These are phyloP conservation scores for Esox niger DNA, from an alignment of 2,113 vertebrate genomes.

Conservation along the genomic window DNA sequence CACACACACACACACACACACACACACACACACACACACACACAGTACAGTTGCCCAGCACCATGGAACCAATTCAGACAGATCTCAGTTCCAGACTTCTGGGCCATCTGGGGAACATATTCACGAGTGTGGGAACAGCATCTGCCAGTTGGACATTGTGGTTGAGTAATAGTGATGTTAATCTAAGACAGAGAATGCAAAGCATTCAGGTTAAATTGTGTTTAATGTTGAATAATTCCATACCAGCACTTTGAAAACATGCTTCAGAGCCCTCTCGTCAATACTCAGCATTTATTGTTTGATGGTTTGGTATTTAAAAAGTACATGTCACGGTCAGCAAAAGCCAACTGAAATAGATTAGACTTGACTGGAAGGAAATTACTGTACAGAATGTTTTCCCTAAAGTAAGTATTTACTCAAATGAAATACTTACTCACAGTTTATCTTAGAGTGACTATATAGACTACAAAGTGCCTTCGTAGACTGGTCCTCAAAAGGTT, in stretches of 20 bases:
- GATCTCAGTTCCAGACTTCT: not conserved
- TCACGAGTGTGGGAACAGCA: constrained; percentile 34
- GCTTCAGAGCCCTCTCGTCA: constrained; percentile 33
- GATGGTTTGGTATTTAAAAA: not conserved
- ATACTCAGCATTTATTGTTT: constrained; percentile 20
- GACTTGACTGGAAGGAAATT: too few species aligned
- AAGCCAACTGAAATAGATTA: not conserved
- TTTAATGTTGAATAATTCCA: constrained; percentile 52
- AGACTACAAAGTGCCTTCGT: not conserved
- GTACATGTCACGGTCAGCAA: too few species aligned
- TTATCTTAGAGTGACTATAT: too few species aligned
- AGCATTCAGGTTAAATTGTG: constrained; percentile 29
- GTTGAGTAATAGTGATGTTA: too few species aligned
- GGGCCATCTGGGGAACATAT: not conserved
- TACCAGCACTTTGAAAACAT: constrained; percentile 39
- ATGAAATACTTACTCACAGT: too few species aligned
- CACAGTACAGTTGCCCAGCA: constrained; percentile 21
- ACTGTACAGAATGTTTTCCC: not conserved
- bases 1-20: not conserved
- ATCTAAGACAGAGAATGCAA: constrained; percentile 22
- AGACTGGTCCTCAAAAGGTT: not conserved
- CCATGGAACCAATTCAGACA: not conserved
- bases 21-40: constrained; percentile 1
- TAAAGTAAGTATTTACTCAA: too few species aligned
- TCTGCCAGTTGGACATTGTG: too few species aligned